Base-by-base conservation (phyloP, 2,113 vertebrate species). In the Ramphastos sulfuratus region DNA sequence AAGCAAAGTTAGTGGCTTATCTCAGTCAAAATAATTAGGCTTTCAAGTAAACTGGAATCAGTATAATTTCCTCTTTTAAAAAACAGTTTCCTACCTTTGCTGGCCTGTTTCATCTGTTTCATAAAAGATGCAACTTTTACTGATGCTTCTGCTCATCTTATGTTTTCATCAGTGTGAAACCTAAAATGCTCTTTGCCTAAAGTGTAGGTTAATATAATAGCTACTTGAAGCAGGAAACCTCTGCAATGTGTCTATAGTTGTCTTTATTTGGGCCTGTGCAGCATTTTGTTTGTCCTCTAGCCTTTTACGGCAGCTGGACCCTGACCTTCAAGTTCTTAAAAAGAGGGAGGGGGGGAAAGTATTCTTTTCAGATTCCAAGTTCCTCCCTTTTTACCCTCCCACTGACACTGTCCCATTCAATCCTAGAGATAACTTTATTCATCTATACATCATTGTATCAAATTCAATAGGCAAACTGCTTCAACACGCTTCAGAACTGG, bases 391-490 rank as follows among this genome's bases (percentile, higher is more conserved):
- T 97, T 98, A 98, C 98, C 98, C 99, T 99, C 98, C 99, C 98
- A 99, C 98, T 98, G 97, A 98, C 98, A 98, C 98, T 98, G 97
- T 99, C 99, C 98, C 97, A 98, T 99, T 99, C 98, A 99, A 96
- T 95, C 82, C 95, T 92, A 98, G 98, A 99, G 99, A 99, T 99
- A 99, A 99, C 99, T 99, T 99, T 99, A 99, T 99, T 99, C 99
- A 99, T 99, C 98, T 98, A 98, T 98, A 98, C 98, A 98, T 99
- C 99, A 99, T 99, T 99, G 99, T 99, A 98, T 98, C 98, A 98
- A 98, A 98, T 98, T 99, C 98, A 99, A 99, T 99, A 98, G 98
- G 97, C 97, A 97, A 98, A 98, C 98, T 97, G 98, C 98, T 97
- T 97, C 96, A 97, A 98, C 98, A 98, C 98, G 98, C 97, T 97